phyloP scores from a whole-genome alignment of 2,888 invertebrate genomes.

The Heliconius charithonia region DNA sequence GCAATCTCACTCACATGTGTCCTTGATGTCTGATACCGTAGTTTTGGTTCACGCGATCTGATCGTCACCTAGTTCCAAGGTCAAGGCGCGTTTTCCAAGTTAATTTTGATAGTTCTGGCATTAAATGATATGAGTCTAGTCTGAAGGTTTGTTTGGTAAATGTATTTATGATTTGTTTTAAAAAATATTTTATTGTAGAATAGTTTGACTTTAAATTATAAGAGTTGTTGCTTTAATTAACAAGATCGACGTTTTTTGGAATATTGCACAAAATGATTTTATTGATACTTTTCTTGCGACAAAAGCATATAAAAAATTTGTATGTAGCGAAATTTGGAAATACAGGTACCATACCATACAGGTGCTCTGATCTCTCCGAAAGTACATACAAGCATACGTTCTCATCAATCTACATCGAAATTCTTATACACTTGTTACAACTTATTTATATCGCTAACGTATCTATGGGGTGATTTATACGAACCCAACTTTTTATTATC shows the following conservation, averaged over 20 bases:
- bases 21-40: constrained; percentile 35
- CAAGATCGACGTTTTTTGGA: too few species aligned
- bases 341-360: too few species aligned
- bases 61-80: constrained; percentile 48
- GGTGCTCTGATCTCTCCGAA: too few species aligned
- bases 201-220: background rate
- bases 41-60: constrained; percentile 42
- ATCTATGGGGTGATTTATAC: too few species aligned
- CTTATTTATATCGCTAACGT: too few species aligned
- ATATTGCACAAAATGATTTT: too few species aligned
- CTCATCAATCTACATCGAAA: too few species aligned
- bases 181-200: background rate
- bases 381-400: too few species aligned
- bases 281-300: too few species aligned
- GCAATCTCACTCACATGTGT: constrained; percentile 25
- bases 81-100: constrained; percentile 39
- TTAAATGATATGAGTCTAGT: background rate
- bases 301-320: too few species aligned
- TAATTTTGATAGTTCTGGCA: background rate
- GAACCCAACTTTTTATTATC: background rate
- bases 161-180: constrained; percentile 16
- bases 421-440: too few species aligned
- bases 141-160: background rate
- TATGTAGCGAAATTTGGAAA: too few species aligned
- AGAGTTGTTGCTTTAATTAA: background rate